Conservation (phyloP, 2,888 invertebrate species). For the Phorcus lineatus region DNA sequence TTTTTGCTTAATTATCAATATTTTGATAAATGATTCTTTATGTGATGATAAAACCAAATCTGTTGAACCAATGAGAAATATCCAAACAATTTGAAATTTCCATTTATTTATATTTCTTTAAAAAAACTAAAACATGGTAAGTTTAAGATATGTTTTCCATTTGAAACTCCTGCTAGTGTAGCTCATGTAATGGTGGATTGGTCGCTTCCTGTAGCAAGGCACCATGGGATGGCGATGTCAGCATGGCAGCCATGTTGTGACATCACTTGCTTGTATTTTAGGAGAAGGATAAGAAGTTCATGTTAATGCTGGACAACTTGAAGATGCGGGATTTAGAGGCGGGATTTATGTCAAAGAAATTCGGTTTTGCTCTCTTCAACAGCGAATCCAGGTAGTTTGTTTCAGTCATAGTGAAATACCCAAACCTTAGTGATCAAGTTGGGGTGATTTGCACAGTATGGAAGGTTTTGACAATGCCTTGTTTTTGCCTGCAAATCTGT, state of each 20-base stretch:
- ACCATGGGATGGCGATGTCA: neutral
- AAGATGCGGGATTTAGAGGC: constrained; percentile 96
- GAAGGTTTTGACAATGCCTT: neutral
- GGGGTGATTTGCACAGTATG: neutral
- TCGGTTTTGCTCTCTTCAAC: constrained; percentile 98
- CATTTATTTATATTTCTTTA: no score
- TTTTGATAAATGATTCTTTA: no score
- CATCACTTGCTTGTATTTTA: constrained; percentile 63
- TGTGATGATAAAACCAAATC: no score
- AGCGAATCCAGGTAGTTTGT: constrained; percentile 94
- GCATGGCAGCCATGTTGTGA: constrained; percentile 13
- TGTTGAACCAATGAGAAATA: no score
- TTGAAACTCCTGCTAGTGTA: no score
- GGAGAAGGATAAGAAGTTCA: constrained; percentile 99
- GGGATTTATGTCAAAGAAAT: constrained; percentile 94
- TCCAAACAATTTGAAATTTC: no score
- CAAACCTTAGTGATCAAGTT: no score
- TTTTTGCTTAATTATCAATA: no score
- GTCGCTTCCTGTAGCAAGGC: neutral
- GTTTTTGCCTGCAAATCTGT: neutral
- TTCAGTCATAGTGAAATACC: neutral
- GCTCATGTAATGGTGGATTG: neutral
- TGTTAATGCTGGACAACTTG: constrained; percentile 97
- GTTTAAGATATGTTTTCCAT: no score
- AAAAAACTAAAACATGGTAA: no score